Evolutionary conservation across 1,140 invertebrate species (phyloP), one percentile per base, ranked within the genome.

Genomic region (Phortica variegata): DNA sequence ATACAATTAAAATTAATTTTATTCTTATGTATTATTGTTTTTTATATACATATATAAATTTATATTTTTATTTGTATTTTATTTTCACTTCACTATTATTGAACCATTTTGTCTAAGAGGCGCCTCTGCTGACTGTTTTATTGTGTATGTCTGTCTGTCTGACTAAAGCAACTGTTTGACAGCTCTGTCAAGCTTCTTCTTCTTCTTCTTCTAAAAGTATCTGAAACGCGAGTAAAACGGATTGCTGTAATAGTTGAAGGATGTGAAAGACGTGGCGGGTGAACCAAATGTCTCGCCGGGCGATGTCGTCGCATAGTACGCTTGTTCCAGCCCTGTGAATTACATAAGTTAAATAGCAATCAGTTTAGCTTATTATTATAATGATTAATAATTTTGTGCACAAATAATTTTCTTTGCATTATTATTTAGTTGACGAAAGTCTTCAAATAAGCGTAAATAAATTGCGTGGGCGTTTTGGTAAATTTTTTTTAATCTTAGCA

Each of bases 181-280:
- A 40, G 41, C 43, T 57, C 41, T 48, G 53, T 42, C 41, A 31
- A 16, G 33, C 34, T 26, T 18, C 12, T 18, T 26, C 12, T n/a
- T 16, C 36, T 17, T 31, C 9, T 32, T 9, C 10, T 19, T 33
- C 68, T 44, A 68, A 40, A 68, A 63, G 54, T 68, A 68, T 20
- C 56, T 60, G 57, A 60, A 63, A 29, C 63, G 47, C 40, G 65
- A 55, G 32, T 56, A 54, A 23, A 69, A 68, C 18, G 63, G 63
- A 68, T 52, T 68, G 37, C 54, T 61, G 38, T 60, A 68, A 40
- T 51, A 68, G 49, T 68, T 68, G 38, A 57, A 68, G 9, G 63
- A 60, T 39, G 63, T 60, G 49, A 69, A 68, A 19, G 63, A 59
- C 15, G 63, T 68, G 39, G 69, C 63, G 37, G 63, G 63, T 33